A percentile compares a stretch with the other conserved stretches of the same genome.
phyloP scores from a whole-genome alignment of 2,797 vertebrate species.

The Natrix natrix region DNA sequence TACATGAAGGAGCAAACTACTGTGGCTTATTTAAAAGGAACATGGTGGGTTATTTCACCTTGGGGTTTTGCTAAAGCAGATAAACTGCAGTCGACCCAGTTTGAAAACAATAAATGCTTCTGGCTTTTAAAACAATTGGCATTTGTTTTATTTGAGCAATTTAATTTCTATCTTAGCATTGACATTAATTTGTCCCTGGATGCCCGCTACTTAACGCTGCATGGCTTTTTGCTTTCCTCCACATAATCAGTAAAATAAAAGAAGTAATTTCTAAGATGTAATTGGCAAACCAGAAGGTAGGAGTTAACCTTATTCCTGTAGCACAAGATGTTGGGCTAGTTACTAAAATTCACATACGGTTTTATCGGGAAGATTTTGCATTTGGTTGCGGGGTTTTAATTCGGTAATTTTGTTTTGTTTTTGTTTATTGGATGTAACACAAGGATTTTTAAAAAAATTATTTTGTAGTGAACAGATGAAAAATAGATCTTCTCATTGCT shows the following conservation, averaged over 20 bases:
- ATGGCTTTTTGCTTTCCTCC: constrained; percentile 68
- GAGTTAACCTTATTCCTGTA: constrained; percentile 54
- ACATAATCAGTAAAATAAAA: constrained; percentile 38
- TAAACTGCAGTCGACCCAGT: constrained; percentile 51
- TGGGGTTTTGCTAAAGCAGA: constrained; percentile 60
- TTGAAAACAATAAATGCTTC: constrained; percentile 73
- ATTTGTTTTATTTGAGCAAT: constrained; percentile 69
- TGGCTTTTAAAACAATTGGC: constrained; percentile 61
- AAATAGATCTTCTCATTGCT: constrained; percentile 50
- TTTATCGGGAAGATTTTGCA: constrained; percentile 64
- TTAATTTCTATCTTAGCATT: constrained; percentile 62
- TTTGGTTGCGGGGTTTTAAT: constrained; percentile 52
- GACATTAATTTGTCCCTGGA: constrained; percentile 50
- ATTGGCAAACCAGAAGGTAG: constrained; percentile 56
- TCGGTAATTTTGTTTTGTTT: constrained; percentile 46
- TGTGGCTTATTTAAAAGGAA: constrained; percentile 47
- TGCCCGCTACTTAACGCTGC: constrained; percentile 59
- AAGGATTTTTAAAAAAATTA: constrained; percentile 64
- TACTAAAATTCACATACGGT: constrained; percentile 54
- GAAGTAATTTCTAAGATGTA: constrained; percentile 25
- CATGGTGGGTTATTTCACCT: constrained; percentile 45
- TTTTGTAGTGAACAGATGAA: constrained; percentile 54
- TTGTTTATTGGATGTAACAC: constrained; percentile 64
- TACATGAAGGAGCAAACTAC: constrained; percentile 54
- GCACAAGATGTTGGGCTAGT: constrained; percentile 35